Evolutionary conservation across 2,797 vertebrate genomes (phyloP).

Genomic region (Chaetodon trifasciatus): DNA sequence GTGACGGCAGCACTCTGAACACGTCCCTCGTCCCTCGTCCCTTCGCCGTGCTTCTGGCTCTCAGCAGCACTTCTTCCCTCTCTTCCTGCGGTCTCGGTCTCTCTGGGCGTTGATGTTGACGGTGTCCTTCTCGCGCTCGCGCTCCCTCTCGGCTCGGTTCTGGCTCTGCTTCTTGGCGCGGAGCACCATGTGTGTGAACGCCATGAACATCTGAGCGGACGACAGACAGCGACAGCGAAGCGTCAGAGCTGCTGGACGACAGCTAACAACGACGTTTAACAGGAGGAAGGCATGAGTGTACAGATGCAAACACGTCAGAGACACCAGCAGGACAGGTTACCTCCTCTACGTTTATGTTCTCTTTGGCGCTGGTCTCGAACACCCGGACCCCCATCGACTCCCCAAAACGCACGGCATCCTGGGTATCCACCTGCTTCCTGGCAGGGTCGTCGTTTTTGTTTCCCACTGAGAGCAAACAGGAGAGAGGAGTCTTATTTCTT

Average conservation of each 20-base stretch:
- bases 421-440: conserved; percentile 85
- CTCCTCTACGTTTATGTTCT: conserved; percentile 91
- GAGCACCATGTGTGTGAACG: conserved; percentile 89
- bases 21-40: too few species aligned
- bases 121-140: conserved; percentile 86
- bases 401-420: conserved; percentile 86
- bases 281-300: too few species aligned
- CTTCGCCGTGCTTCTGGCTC: not conserved
- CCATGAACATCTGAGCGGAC: conserved; percentile 89
- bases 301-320: not conserved
- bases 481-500: too few species aligned
- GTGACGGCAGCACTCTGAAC: too few species aligned
- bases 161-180: conserved; percentile 88
- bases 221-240: not conserved
- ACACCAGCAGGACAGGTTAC: conserved; percentile 57
- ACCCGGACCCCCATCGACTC: conserved; percentile 87
- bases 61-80: conserved; percentile 87
- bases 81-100: conserved; percentile 84
- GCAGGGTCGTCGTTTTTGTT: conserved; percentile 90
- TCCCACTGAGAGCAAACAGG: conserved; percentile 81
- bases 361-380: conserved; percentile 92
- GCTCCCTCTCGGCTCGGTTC: conserved; percentile 82
- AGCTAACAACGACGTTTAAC: too few species aligned
- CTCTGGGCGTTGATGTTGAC: conserved; percentile 88
- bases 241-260: not conserved